Evolutionary conservation across 2,888 invertebrate genomes (phyloP).

Genomic region (Thyatira batis): DNA sequence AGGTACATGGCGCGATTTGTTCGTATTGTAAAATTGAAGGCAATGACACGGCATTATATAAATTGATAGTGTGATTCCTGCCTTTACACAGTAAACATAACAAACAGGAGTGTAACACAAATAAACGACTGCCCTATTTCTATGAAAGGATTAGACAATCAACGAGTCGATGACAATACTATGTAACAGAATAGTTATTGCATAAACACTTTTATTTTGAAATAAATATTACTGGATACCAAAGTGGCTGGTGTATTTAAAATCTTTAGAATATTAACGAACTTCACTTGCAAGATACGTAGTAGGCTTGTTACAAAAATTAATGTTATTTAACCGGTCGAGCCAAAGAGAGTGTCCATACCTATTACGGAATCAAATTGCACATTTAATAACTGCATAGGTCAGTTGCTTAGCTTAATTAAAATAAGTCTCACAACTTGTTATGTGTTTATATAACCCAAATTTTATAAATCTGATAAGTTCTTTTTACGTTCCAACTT

Average conservation of each 20-base stretch:
- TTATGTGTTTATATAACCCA: too few relatives aligned
- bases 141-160: not conserved
- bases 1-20: conserved; percentile 15
- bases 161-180: too few relatives aligned
- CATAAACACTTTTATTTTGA: too few relatives aligned
- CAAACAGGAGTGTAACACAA: conserved; percentile 11
- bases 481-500: too few relatives aligned
- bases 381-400: not conserved
- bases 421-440: too few relatives aligned
- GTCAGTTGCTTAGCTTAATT: not conserved
- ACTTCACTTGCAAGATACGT: not conserved
- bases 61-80: conserved; percentile 44
- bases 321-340: not conserved
- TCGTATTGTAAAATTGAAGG: conserved; percentile 21
- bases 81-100: conserved; percentile 14
- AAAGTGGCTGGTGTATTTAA: not conserved
- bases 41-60: conserved; percentile 33
- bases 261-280: not conserved
- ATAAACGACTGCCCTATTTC: conserved; percentile 1
- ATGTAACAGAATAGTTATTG: too few relatives aligned
- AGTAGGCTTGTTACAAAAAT: not conserved
- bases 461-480: too few relatives aligned
- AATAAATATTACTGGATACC: not conserved
- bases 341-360: not conserved
- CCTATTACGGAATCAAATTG: not conserved